These are phyloP conservation scores for Tubulanus polymorphus DNA, from an alignment of 2,888 invertebrate species.

Conservation along the genomic window DNA sequence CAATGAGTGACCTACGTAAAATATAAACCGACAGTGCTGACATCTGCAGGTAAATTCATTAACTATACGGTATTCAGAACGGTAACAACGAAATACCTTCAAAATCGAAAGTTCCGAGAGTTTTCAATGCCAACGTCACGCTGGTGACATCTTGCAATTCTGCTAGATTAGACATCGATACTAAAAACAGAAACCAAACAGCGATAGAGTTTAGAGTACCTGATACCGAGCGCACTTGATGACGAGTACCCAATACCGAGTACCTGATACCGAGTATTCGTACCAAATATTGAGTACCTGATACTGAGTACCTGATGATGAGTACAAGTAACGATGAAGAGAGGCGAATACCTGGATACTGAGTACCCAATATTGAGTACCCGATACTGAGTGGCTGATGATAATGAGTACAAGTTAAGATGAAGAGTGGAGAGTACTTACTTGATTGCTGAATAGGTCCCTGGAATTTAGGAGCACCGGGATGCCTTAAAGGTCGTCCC, in stretches of 20 bases:
- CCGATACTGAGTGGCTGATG: too few relatives aligned
- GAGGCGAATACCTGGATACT: too few relatives aligned
- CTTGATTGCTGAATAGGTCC: constrained; percentile 2
- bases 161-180: constrained; percentile 23
- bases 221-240: too few relatives aligned
- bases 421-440: too few relatives aligned
- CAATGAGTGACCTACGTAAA: constrained; percentile 68
- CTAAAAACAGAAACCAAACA: constrained; percentile 18
- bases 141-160: constrained; percentile 67
- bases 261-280: too few relatives aligned
- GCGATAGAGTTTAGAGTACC: background rate
- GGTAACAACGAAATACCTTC: too few relatives aligned
- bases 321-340: too few relatives aligned
- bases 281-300: too few relatives aligned
- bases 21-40: background rate
- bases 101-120: constrained; percentile 84
- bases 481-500: constrained; percentile 76
- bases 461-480: constrained; percentile 33
- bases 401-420: too few relatives aligned
- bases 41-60: background rate
- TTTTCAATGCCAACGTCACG: constrained; percentile 85
- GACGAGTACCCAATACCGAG: too few relatives aligned
- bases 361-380: too few relatives aligned
- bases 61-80: background rate
- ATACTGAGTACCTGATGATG: too few relatives aligned